Conservation (phyloP, 2,113 vertebrate genomes). For the Paratilapia polleni region DNA sequence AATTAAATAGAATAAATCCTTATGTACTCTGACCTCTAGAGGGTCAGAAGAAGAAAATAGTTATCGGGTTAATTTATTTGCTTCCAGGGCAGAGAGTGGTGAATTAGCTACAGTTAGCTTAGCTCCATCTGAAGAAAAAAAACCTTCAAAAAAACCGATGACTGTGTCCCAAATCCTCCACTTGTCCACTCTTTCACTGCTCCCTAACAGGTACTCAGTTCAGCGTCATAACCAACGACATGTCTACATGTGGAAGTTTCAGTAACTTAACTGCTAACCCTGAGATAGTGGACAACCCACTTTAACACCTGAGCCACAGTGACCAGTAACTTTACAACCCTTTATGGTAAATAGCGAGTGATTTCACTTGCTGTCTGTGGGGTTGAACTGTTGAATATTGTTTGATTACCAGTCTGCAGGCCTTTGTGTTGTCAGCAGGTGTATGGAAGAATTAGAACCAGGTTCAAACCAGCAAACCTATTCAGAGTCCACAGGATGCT, state of each 20-base stretch:
- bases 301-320: neutral
- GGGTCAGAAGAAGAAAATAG: neutral
- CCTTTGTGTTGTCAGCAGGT: neutral
- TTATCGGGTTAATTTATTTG: neutral
- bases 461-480: neutral
- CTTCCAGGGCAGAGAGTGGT: neutral
- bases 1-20: neutral
- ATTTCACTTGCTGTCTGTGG: neutral
- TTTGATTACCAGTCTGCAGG: neutral
- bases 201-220: neutral
- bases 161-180: neutral
- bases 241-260: neutral
- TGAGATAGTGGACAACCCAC: neutral
- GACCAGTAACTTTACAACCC: neutral
- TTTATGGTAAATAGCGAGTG: neutral
- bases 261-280: neutral
- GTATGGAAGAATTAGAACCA: neutral
- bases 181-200: neutral
- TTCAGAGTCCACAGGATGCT: neutral
- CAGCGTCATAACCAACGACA: neutral
- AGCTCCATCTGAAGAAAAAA: neutral
- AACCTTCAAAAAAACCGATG: neutral
- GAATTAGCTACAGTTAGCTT: neutral
- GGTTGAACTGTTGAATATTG: too few relatives aligned
- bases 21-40: neutral